phyloP scores from a whole-genome alignment of 2,797 vertebrate genomes.

The Chromobotia macracanthus region DNA sequence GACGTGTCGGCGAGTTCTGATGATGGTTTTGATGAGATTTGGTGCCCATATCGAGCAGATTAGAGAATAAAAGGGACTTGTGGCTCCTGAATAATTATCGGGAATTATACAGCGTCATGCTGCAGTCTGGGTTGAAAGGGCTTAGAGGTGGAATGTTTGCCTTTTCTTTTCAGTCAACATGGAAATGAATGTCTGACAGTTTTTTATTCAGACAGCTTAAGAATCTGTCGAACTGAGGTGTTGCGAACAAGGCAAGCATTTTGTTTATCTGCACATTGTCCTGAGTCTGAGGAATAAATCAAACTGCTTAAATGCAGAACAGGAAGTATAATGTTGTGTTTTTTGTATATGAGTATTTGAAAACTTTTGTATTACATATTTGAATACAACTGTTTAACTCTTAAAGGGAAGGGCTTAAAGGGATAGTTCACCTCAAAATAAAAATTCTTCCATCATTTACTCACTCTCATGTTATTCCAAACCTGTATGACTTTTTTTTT shows the following conservation, averaged over 20 bases:
- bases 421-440: too few relatives aligned
- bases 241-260: slow-evolving; percentile 17
- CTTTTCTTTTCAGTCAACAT: slow-evolving; percentile 28
- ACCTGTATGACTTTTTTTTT: too few relatives aligned
- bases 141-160: slow-evolving; percentile 71
- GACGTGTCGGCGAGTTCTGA: slow-evolving; percentile 57
- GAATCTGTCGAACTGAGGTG: slow-evolving; percentile 22
- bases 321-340: background rate
- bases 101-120: slow-evolving; percentile 69
- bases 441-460: too few relatives aligned
- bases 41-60: slow-evolving; percentile 70
- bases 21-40: slow-evolving; percentile 59
- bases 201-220: slow-evolving; percentile 41
- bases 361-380: too few relatives aligned
- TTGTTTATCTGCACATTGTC: background rate
- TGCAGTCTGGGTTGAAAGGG: slow-evolving; percentile 61
- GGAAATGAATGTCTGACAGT: slow-evolving; percentile 43
- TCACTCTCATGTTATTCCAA: too few relatives aligned
- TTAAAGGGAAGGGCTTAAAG: too few relatives aligned
- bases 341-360: too few relatives aligned
- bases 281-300: background rate
- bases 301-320: background rate
- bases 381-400: too few relatives aligned
- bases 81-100: slow-evolving; percentile 72
- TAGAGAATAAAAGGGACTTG: slow-evolving; percentile 63